Base-by-base conservation (phyloP, 2,888 invertebrate species). In the Terebella lapidaria region DNA sequence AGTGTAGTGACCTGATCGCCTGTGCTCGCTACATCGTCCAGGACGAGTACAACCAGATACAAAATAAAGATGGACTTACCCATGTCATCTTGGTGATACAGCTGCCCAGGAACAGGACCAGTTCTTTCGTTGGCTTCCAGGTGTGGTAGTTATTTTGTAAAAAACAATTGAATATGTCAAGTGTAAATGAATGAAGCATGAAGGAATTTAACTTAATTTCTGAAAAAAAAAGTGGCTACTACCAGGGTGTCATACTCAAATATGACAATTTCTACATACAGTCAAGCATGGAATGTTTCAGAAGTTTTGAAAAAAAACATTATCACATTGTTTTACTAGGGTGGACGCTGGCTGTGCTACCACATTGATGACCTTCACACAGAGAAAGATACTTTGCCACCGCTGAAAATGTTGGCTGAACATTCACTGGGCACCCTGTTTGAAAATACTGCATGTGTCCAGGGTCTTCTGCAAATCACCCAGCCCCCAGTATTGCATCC, bases 51-150 rank as follows among this genome's bases (percentile, higher is more conserved):
- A 47, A 26, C 25, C 57, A 57, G 20, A 15, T 24, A 18, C 5
- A 5, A 24, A 49, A 22, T 5, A 22, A 15, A 10, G 49, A 5
- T 15, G 5, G n/a, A 4, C 51, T 20, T n/a, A 57, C 64, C 22
- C 70, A 72, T 63, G 65, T 74, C 22, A 63, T 73, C 24, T 69
- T 75, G 29, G 68, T 74, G 22, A 61, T 75, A 20, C 75, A 75
- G 57, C 68, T 75, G 30, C 72, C 73, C 2, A 65, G 72, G 20
- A 60, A 70, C 20, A 66, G 70, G 35, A 72, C 71, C 1, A 71
- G 72, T 42, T 71, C 70, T 53, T 75, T 74, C 59, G 63, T 69
- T 24, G 74, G 74, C n/a, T 75, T 74, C 60, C 72, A 74, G 72
- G 75, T 75, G 26, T 45, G 49, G 20, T 30, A 1, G 10, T 18